These are phyloP conservation scores for Caenorhabditis becei DNA, from an alignment of 2,888 invertebrate species.

Conservation along the genomic window DNA sequence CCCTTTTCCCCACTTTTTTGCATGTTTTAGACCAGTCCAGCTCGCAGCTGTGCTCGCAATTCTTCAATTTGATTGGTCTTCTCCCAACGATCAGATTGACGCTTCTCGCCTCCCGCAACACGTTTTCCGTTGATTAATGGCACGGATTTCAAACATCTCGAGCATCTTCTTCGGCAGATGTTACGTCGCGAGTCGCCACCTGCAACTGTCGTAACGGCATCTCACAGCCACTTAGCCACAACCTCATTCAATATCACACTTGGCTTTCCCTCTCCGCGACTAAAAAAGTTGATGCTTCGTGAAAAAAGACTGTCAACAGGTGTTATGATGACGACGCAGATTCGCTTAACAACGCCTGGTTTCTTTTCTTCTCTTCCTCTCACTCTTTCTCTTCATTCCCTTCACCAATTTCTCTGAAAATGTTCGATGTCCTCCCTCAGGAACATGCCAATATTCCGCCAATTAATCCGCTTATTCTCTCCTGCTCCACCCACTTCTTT, in stretches of 20 bases:
- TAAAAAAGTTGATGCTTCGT: neutral
- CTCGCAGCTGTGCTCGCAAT: conserved; percentile 7
- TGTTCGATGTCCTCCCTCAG: neutral
- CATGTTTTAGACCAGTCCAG: too few species aligned
- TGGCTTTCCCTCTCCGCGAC: neutral
- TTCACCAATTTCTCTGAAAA: neutral
- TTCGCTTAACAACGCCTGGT: conserved; percentile 17
- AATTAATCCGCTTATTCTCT: conserved; percentile 5
- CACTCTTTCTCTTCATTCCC: neutral
- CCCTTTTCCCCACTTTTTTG: neutral
- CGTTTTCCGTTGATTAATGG: neutral
- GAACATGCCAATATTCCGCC: neutral
- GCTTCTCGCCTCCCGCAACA: neutral
- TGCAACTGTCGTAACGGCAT: neutral
- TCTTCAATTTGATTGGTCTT: neutral
- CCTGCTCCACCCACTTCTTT: neutral
- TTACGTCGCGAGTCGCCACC: neutral
- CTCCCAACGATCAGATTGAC: neutral
- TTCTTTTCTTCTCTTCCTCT: neutral
- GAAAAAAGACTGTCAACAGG: conserved; percentile 17
- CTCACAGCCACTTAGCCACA: conserved; percentile 1
- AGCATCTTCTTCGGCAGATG: neutral
- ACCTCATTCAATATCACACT: conserved; percentile 18
- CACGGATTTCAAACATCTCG: too few species aligned
- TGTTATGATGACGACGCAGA: conserved; percentile 10